These are phyloP conservation scores for Lordiphosa clarofinis DNA, from an alignment of 1,140 invertebrate genomes.

Conservation along the genomic window DNA sequence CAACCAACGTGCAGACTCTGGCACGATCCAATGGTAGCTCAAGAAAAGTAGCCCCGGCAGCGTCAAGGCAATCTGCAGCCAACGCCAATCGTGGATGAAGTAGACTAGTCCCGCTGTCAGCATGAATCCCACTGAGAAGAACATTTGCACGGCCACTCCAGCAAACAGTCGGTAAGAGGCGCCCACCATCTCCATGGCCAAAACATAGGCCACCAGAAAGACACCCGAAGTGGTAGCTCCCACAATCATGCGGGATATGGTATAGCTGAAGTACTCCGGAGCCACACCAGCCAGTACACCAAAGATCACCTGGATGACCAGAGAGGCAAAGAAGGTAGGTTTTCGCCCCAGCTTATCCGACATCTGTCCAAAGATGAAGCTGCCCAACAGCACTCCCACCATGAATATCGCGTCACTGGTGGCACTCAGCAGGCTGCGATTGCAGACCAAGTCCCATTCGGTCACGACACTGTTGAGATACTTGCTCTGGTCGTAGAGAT, in stretches of 20 bases:
- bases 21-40: slow-evolving; percentile 91
- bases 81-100: slow-evolving; percentile 87
- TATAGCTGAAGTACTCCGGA: slow-evolving; percentile 86
- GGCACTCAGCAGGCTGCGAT: slow-evolving; percentile 84
- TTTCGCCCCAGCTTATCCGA: slow-evolving; percentile 90
- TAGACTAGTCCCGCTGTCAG: slow-evolving; percentile 87
- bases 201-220: slow-evolving; percentile 89
- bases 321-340: slow-evolving; percentile 86
- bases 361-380: slow-evolving; percentile 88
- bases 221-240: slow-evolving; percentile 88
- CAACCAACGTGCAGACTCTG: slow-evolving; percentile 91
- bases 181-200: slow-evolving; percentile 92
- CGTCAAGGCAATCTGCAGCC: slow-evolving; percentile 87
- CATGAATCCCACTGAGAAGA: slow-evolving; percentile 89
- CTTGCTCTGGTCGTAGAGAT: slow-evolving; percentile 83
- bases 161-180: slow-evolving; percentile 87
- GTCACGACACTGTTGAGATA: slow-evolving; percentile 84
- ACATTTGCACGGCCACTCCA: slow-evolving; percentile 87
- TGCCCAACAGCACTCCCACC: slow-evolving; percentile 89
- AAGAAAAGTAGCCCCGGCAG: slow-evolving; percentile 86
- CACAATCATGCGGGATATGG: slow-evolving; percentile 85
- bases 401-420: slow-evolving; percentile 90
- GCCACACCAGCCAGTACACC: slow-evolving; percentile 84
- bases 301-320: slow-evolving; percentile 86
- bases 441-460: slow-evolving; percentile 89